Percentiles rank a stretch among this genome's conserved stretches.
phyloP scores from a whole-genome alignment of 2,113 vertebrate genomes.

The Ctenomys sociabilis region DNA sequence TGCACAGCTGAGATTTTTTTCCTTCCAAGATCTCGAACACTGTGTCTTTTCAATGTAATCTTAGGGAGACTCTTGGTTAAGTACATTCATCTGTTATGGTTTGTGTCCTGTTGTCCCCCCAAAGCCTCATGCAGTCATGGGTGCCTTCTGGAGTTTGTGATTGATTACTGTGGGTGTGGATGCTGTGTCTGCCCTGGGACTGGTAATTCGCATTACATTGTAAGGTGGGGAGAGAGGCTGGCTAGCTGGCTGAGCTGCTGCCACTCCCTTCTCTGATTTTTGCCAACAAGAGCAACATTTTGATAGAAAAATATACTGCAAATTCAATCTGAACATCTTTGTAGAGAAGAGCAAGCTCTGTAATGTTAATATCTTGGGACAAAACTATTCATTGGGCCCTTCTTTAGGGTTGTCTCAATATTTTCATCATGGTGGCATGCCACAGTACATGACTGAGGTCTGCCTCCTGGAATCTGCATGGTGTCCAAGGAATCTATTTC shows the following conservation, averaged over 20 bases:
- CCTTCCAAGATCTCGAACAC: background rate
- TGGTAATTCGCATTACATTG: too few relatives aligned
- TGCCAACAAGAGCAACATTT: slow-evolving; percentile 39
- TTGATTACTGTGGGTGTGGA: too few relatives aligned
- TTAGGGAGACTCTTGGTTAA: background rate
- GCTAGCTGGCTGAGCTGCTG: too few relatives aligned
- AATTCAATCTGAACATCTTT: slow-evolving; percentile 2
- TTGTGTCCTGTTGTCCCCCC: too few relatives aligned
- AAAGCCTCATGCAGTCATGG: too few relatives aligned
- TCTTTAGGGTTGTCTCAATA: slow-evolving; percentile 1
- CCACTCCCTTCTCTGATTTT: too few relatives aligned
- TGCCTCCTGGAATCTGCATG: background rate
- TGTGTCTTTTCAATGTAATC: background rate
- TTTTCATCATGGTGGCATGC: background rate
- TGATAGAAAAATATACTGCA: background rate
- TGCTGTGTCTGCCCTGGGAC: too few relatives aligned
- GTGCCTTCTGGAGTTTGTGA: too few relatives aligned
- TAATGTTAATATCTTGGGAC: background rate
- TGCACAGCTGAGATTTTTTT: slow-evolving; percentile 22
- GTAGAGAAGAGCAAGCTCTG: background rate
- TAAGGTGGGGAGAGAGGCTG: too few relatives aligned
- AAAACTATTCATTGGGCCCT: background rate
- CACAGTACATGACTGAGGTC: background rate
- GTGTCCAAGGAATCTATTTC: slow-evolving; percentile 26
- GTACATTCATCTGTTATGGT: background rate